Evolutionary conservation across 1,140 invertebrate genomes (phyloP), one percentile per base, ranked within the genome.

Genomic region (Saxidomus purpurata): DNA sequence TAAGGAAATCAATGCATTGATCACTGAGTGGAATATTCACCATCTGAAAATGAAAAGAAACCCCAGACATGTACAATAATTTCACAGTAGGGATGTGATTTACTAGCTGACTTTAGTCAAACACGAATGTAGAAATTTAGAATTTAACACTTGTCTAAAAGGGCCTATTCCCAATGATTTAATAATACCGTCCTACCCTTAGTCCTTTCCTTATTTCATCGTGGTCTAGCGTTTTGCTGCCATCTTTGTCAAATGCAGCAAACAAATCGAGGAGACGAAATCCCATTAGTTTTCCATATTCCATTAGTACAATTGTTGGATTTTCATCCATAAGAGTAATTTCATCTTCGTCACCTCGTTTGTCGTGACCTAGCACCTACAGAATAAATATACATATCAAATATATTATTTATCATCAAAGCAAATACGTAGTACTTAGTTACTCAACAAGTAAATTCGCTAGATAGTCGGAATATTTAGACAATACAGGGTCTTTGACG

Each of bases 11-110:
- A 28, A 92, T 69, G 15, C 89, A 79, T 47, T 74, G 52, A 17
- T 88, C 83, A 31, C 87, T 71, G 61, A 92, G 87, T 1, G 92
- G 92, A 49, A 92, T 92, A 55, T 92, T 90, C n/a, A 92, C 92
- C 55, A 80, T 63, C 92, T 92, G 47, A 47, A 59, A 63, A 74
- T 74, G 82, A 47, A 59, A 49, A 49, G 8, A 11, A 49, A 49
- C 47, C 47, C 8, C 8, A 49, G 17, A 49, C 8, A 49, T 49
- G 8, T 49, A 49, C 47, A 49, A 49, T 49, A 49, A 49, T 11
- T 49, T 49, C 8, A 8, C 8, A 11, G 47, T 17, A 17, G 47
- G 17, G 17, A 49, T 49, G 8, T 49, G 47, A 11, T 49, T 49
- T n/a, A n/a, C n/a, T n/a, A n/a, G n/a, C n/a, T n/a, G n/a, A n/a